Evolutionary conservation across 2,113 vertebrate genomes (phyloP).

Genomic region (Neoarius graeffei): DNA sequence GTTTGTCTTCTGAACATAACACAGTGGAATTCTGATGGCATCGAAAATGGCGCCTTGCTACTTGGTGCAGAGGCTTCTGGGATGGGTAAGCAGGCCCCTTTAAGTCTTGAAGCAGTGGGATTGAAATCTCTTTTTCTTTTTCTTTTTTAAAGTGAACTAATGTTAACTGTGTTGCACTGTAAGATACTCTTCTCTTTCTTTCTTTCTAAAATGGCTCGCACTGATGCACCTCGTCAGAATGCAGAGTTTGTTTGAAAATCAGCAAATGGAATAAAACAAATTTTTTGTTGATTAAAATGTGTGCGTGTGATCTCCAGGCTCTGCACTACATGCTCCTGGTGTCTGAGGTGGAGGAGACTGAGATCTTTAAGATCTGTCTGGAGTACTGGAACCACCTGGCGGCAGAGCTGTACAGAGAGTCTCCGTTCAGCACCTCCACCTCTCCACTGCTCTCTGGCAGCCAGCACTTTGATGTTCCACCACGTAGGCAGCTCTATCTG

Average conservation of each 20-base stretch:
- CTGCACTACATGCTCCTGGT: slow-evolving; percentile 98
- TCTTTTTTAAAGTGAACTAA: not conserved
- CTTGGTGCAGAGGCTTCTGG: too few species aligned
- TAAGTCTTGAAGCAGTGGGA: not conserved
- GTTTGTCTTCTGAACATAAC: too few species aligned
- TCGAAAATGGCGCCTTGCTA: too few species aligned
- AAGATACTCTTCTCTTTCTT: not conserved
- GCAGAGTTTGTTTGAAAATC: not conserved
- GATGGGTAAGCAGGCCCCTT: too few species aligned
- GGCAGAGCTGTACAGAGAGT: slow-evolving; percentile 95
- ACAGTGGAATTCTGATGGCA: too few species aligned
- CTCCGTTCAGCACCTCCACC: slow-evolving; percentile 92
- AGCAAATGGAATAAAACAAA: not conserved
- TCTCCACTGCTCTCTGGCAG: slow-evolving; percentile 93
- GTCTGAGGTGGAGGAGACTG: slow-evolving; percentile 97
- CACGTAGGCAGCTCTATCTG: slow-evolving; percentile 92
- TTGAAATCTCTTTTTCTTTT: not conserved
- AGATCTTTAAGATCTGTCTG: slow-evolving; percentile 99
- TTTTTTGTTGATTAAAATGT: not conserved
- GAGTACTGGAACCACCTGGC: slow-evolving; percentile 99
- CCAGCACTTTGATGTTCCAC: slow-evolving; percentile 97
- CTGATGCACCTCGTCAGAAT: not conserved
- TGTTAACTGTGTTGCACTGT: not conserved
- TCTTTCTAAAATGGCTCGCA: not conserved
- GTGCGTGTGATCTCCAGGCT: slow-evolving; percentile 72